Conservation (phyloP, 2,888 invertebrate genomes). For the Netelia melanura region DNA sequence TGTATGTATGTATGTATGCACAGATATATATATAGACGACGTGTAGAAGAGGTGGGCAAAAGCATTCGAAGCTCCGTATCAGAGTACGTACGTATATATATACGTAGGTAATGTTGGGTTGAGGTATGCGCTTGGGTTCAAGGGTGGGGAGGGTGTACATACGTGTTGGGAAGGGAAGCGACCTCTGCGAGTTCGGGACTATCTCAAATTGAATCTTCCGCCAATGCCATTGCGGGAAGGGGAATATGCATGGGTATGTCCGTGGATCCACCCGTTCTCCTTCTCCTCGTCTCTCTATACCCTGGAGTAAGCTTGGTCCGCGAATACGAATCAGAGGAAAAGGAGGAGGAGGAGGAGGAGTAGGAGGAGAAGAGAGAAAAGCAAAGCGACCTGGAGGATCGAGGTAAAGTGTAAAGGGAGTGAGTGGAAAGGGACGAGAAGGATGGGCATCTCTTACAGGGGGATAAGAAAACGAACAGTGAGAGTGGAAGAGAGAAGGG, state of each 20-base stretch:
- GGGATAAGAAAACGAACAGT: conserved; percentile 37
- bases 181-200: conserved; percentile 76
- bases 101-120: conserved; percentile 25
- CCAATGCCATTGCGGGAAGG: conserved; percentile 76
- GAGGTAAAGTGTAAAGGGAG: conserved; percentile 27
- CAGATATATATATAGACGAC: not conserved
- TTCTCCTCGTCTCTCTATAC: conserved; percentile 40
- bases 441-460: conserved; percentile 35
- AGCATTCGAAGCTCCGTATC: conserved; percentile 42
- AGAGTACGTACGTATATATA: conserved; percentile 16
- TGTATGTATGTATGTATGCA: not conserved
- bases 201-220: conserved; percentile 81
- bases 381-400: conserved; percentile 1
- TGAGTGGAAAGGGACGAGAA: conserved; percentile 48
- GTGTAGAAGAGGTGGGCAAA: conserved; percentile 20
- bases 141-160: conserved; percentile 37
- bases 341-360: conserved; percentile 17
- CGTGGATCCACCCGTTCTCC: conserved; percentile 23
- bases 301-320: conserved; percentile 44
- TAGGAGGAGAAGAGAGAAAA: conserved; percentile 18
- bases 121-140: conserved; percentile 26
- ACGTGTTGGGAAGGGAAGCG: conserved; percentile 51
- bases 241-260: conserved; percentile 59
- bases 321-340: conserved; percentile 46
- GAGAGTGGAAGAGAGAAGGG: conserved; percentile 10